phyloP scores from a whole-genome alignment of 53 echinoderm and acorn worm genomes.

The Temnopleurus reevesii region DNA sequence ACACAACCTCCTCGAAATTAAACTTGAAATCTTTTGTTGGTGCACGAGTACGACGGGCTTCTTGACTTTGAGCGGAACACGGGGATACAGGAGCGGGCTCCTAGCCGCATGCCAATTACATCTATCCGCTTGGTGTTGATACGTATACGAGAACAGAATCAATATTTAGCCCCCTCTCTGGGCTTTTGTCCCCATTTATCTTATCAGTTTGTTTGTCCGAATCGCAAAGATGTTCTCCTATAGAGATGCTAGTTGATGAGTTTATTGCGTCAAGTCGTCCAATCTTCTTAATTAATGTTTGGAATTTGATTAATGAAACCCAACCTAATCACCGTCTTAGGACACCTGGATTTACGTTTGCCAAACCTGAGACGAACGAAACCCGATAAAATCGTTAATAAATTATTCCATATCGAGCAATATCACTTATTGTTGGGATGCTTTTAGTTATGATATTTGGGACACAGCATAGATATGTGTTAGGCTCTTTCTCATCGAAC shows the following conservation, averaged over 20 bases:
- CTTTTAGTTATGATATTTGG: too few relatives aligned
- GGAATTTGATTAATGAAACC: neutral
- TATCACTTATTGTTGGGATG: too few relatives aligned
- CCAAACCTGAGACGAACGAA: too few relatives aligned
- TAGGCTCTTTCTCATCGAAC: too few relatives aligned
- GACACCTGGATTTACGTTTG: too few relatives aligned
- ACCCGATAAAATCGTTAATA: too few relatives aligned
- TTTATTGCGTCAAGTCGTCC: neutral
- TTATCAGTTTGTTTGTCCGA: neutral
- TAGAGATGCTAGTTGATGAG: neutral
- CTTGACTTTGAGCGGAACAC: neutral
- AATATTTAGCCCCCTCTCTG: neutral
- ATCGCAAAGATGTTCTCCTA: neutral
- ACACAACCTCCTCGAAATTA: neutral
- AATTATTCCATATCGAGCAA: too few relatives aligned
- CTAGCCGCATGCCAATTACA: slow-evolving; percentile 10
- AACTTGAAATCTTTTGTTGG: neutral
- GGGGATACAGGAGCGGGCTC: neutral
- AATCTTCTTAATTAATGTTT: neutral
- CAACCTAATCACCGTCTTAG: too few relatives aligned
- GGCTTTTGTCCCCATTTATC: neutral
- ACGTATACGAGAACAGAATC: neutral
- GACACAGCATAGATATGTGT: too few relatives aligned
- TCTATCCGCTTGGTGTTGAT: neutral
- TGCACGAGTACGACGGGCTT: neutral